A percentile compares a stretch with the other conserved stretches of the same genome.
phyloP scores from a whole-genome alignment of 2,888 invertebrate genomes.

The Nemoura dubitans region DNA sequence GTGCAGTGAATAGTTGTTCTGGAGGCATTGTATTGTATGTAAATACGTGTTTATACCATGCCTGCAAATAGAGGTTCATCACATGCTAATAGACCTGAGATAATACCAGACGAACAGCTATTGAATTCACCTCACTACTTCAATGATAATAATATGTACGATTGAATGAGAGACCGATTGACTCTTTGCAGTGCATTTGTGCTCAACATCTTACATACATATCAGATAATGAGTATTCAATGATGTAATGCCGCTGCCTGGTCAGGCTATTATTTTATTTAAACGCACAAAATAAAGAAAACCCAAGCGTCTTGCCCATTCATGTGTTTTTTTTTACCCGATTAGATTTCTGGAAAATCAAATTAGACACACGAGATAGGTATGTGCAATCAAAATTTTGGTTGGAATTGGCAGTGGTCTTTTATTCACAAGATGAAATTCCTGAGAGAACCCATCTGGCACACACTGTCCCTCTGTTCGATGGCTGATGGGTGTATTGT shows the following conservation, averaged over 20 bases:
- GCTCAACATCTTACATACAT: not conserved
- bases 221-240: not conserved
- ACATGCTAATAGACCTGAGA: conserved; percentile 42
- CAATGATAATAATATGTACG: not conserved
- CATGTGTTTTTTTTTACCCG: too few species aligned
- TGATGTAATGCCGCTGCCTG: not conserved
- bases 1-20: conserved; percentile 38
- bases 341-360: too few species aligned
- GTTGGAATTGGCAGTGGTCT: not conserved
- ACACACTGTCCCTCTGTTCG: not conserved
- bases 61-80: conserved; percentile 41
- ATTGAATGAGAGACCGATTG: conserved; percentile 25
- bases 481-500: not conserved
- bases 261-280: too few species aligned
- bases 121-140: conserved; percentile 19
- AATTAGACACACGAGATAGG: too few species aligned
- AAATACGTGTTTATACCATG: conserved; percentile 31
- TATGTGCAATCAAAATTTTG: not conserved
- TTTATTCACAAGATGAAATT: not conserved
- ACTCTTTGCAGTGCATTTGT: not conserved
- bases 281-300: too few species aligned
- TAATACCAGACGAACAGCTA: conserved; percentile 24
- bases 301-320: too few species aligned
- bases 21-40: conserved; percentile 35
- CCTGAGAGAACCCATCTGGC: not conserved